phyloP scores from a whole-genome alignment of 2,888 invertebrate species.

The Hirtodrosophila alboralis region DNA sequence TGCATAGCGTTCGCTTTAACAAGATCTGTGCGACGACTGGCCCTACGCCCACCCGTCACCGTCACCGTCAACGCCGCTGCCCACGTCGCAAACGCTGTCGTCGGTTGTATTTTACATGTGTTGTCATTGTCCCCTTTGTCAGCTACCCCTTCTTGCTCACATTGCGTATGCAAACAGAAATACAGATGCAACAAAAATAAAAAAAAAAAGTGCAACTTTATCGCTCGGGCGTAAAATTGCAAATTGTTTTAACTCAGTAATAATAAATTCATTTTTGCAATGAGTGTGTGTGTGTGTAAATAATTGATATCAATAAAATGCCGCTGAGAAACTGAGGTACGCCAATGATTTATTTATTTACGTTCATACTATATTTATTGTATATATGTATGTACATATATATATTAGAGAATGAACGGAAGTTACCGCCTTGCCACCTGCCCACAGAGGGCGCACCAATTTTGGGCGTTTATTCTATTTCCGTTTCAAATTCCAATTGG shows the following conservation, averaged over 20 bases:
- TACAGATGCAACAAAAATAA: slow-evolving; percentile 7
- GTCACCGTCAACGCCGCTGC: slow-evolving; percentile 26
- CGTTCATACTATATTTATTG: too few relatives aligned
- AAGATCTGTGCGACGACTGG: slow-evolving; percentile 58
- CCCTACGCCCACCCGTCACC: slow-evolving; percentile 54
- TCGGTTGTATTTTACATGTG: slow-evolving; percentile 63
- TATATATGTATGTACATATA: slow-evolving; percentile 4
- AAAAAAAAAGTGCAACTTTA: slow-evolving; percentile 42
- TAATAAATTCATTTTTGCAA: slow-evolving; percentile 29
- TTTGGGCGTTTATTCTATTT: slow-evolving; percentile 61
- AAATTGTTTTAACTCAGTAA: slow-evolving; percentile 33
- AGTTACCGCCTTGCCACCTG: slow-evolving; percentile 62
- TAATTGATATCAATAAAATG: slow-evolving; percentile 44
- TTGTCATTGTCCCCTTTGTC: slow-evolving; percentile 49
- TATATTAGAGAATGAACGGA: slow-evolving; percentile 31
- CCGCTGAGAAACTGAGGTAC: slow-evolving; percentile 27
- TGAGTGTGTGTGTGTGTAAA: slow-evolving; percentile 21
- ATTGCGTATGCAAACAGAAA: slow-evolving; percentile 19
- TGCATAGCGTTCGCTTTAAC: slow-evolving; percentile 59
- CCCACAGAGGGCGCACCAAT: slow-evolving; percentile 58
- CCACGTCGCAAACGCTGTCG: slow-evolving; percentile 21
- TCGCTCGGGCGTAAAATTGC: slow-evolving; percentile 32
- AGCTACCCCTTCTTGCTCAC: slow-evolving; percentile 13
- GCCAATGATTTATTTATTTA: slow-evolving; percentile 32
- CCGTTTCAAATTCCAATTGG: slow-evolving; percentile 55